phyloP scores from a whole-genome alignment of 2,797 vertebrate species.

The Muraenolepis orangiensis region DNA sequence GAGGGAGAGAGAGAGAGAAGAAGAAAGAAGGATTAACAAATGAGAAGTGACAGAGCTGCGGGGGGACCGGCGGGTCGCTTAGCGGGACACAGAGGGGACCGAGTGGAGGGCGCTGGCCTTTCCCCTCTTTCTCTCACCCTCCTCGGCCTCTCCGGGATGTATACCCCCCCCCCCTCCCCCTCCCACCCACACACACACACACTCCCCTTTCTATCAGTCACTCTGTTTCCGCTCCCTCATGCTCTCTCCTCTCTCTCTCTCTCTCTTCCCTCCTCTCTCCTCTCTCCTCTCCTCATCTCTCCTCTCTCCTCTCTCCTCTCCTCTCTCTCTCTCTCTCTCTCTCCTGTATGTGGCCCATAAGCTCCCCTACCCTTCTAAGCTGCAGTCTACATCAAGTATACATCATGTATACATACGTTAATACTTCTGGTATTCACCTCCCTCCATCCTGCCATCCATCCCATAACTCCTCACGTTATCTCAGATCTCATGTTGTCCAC shows the following conservation, averaged over 20 bases:
- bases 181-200: slow-evolving; percentile 13
- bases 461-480: background rate
- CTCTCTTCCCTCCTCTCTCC: no score
- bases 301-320: slow-evolving; percentile 18
- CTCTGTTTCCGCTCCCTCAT: background rate
- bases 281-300: no score
- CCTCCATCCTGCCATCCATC: background rate
- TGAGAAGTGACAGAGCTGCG: slow-evolving; percentile 68
- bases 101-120: slow-evolving; percentile 67
- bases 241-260: no score
- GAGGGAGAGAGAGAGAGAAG: slow-evolving; percentile 56
- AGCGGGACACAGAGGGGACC: slow-evolving; percentile 62
- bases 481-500: background rate
- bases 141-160: slow-evolving; percentile 1
- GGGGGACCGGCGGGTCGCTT: slow-evolving; percentile 66
- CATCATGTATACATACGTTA: background rate
- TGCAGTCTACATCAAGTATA: background rate
- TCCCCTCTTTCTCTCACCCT: slow-evolving; percentile 44
- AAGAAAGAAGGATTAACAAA: slow-evolving; percentile 66
- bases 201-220: background rate
- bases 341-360: background rate
- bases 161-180: slow-evolving; percentile 21
- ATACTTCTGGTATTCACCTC: background rate
- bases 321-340: slow-evolving; percentile 15
- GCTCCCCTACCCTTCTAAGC: no score